Evolutionary conservation across 2,113 vertebrate genomes (phyloP), one percentile per base, ranked within the genome.

Genomic region (Podocnemis expansa): DNA sequence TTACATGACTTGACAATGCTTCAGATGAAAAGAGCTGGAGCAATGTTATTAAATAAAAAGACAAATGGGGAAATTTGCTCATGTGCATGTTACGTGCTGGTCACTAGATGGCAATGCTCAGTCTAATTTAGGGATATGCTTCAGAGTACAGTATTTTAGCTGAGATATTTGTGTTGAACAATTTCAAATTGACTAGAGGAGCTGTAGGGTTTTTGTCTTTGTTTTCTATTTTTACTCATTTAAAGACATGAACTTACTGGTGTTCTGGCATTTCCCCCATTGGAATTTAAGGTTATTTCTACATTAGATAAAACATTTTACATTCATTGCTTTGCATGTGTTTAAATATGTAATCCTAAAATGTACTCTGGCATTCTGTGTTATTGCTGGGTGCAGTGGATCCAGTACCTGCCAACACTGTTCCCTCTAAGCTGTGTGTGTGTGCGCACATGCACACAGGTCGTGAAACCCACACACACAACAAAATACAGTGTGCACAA

Each of bases 61-160:
- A 49, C 47, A 45, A 45, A 76, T 43, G 25, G 12, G 12, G 12
- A 16, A 14, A 14, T 45, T 24, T 41, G 1, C 58, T 14, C 0
- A 1, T 82, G 31, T 2, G 0, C 75, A 49, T 70, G 63, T 73
- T 10, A 63, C 24, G 38, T 3, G 85, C 34, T 80, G 14, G 80
- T 94, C 96, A 84, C 92, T 93, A 95, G 97, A 86, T 95, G 96
- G 88, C 95, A 96, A 94, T 76, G 89, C 93, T n/a, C 82, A 95
- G 49, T 3, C 55, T 52, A 76, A 34, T 14, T 31, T 29, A 25
- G 22, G 45, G 84, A 58, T 27, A 17, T 70, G 14, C 12, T 54
- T n/a, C 21, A 27, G 63, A 38, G 19, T 38, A 70, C 11, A 34
- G 38, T 43, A 41, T 2, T 78, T 89, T 49, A 2, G 3, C 43